Evolutionary conservation across 2,888 invertebrate genomes (phyloP), one percentile per base, ranked within the genome.

Genomic region (Chymomyza caudatula): DNA sequence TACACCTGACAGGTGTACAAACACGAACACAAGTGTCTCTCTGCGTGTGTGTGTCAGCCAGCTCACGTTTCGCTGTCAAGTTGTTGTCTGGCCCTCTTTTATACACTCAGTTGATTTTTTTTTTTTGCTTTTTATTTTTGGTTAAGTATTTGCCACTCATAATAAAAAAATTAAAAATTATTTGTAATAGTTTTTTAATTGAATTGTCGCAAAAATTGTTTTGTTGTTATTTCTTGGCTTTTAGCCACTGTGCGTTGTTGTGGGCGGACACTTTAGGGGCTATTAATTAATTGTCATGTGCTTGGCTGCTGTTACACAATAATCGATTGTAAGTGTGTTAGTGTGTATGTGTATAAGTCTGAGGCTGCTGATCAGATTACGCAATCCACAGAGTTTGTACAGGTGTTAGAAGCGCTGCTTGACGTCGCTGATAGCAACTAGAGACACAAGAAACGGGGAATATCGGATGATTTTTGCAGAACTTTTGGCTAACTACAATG

Each of bases 1-100:
- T 84, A 37, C 85, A 81, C 78, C 84, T 83, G 87, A 79, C 82
- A 83, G 82, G 85, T 83, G 82, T 77, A 84, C 73, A 67, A 65
- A 60, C 20, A 66, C 19, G 44, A 0, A 17, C 13, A 15, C 17
- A 17, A 44, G 56, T 56, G 65, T 62, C 53, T 64, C 64, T 15
- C 23, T 67, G 72, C 63, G 71, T 54, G 71, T 59, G 51, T 49
- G 43, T 60, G 22, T 25, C 57, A 20, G 73, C 71, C 86, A 78
- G 86, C 80, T 80, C 86, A 86, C 82, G 76, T 80, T 80, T 86
- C 80, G 65, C 67, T 47, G 47, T 37, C 37, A 63, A 62, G n/a
- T n/a, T n/a, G n/a, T n/a, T 68, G 78, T 69, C 76, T 77, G 84
- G 54, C 58, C 43, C 65, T 66, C 69, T 64, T 65, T 66, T 67